These are phyloP conservation scores for Habrosyne pyritoides DNA, from an alignment of 2,888 invertebrate species.

Conservation along the genomic window DNA sequence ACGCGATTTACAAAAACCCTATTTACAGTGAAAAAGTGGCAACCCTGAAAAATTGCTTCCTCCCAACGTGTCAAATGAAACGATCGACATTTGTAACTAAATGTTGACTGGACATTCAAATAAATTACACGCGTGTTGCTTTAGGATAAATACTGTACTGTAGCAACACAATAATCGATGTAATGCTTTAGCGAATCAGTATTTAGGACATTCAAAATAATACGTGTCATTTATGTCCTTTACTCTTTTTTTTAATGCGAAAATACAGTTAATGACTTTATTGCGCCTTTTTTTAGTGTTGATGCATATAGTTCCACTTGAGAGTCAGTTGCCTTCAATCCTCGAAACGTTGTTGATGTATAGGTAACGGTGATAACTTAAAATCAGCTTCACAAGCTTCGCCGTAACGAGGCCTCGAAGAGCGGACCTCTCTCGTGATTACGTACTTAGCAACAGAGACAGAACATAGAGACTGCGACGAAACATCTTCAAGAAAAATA, in stretches of 20 bases:
- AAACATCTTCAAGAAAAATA: no score
- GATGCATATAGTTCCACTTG: no score
- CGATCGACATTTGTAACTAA: conserved; percentile 43
- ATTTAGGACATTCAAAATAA: background rate
- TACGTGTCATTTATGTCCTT: background rate
- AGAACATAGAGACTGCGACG: no score
- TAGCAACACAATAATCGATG: background rate
- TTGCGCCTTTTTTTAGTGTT: no score
- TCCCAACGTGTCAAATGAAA: conserved; percentile 25
- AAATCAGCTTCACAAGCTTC: no score
- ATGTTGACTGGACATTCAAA: conserved; percentile 28
- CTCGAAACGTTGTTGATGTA: no score
- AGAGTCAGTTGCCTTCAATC: no score
- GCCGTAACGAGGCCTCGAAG: no score
- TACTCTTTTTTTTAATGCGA: background rate
- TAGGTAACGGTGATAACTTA: no score
- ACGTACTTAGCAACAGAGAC: no score
- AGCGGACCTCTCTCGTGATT: no score
- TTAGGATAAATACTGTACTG: background rate
- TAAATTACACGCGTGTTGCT: conserved; percentile 21
- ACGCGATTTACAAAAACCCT: conserved; percentile 39
- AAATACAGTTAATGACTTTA: no score
- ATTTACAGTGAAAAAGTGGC: conserved; percentile 44
- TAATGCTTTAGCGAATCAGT: background rate
- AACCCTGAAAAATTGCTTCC: conserved; percentile 35